A percentile compares a stretch with the other conserved stretches of the same genome.
Conservation (phyloP, 2,113 vertebrate species). For the Chelonoidis abingdonii region DNA sequence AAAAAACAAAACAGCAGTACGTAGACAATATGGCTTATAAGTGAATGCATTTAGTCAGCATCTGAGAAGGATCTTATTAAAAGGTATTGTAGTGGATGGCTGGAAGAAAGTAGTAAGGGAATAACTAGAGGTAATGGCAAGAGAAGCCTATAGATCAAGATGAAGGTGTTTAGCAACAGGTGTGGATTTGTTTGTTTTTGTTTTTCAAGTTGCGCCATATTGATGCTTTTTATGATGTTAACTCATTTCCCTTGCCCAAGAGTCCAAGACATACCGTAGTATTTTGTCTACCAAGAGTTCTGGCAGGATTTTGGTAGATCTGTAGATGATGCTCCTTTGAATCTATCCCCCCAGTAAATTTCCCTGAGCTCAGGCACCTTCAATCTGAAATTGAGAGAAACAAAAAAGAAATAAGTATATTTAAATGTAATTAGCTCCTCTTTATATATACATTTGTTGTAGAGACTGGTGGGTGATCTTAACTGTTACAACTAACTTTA, state of each 20-base stretch:
- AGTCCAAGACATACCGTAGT: neutral
- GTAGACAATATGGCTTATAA: neutral
- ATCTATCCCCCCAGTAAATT: neutral
- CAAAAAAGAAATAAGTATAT: neutral
- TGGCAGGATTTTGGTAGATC: neutral
- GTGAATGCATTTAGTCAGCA: neutral
- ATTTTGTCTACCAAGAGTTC: neutral
- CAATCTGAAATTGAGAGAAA: neutral
- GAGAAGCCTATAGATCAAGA: neutral
- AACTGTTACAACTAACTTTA: neutral
- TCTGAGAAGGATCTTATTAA: neutral
- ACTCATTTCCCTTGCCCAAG: neutral
- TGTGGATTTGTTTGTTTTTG: too few relatives aligned
- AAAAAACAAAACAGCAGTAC: fast-evolving
- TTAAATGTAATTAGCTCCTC: neutral
- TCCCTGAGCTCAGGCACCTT: neutral
- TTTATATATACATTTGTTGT: neutral
- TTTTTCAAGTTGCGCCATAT: neutral
- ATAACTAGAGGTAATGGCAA: fast-evolving
- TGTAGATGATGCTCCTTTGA: neutral
- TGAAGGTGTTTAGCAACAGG: neutral
- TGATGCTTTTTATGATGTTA: neutral
- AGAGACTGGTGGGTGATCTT: neutral
- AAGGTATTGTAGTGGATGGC: neutral
- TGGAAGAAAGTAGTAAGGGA: neutral